Conservation (phyloP, 1,140 invertebrate genomes). For the Drosophila triauraria region DNA sequence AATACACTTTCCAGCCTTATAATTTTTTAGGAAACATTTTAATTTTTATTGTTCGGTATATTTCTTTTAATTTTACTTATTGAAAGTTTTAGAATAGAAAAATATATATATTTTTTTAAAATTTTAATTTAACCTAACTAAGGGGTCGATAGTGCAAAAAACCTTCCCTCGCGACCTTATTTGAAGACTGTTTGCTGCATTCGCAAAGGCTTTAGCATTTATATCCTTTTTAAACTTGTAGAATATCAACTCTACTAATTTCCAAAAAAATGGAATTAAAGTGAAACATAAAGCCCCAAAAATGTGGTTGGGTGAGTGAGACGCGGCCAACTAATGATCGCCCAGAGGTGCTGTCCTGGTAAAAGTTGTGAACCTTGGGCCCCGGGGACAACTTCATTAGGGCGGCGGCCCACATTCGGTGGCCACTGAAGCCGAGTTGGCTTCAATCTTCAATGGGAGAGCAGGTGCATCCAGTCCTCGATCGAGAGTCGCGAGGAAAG, state of each 20-base stretch:
- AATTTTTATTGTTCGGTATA: too few species aligned
- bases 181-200: too few species aligned
- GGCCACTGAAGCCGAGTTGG: slow-evolving; percentile 22
- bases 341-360: slow-evolving; percentile 41
- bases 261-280: slow-evolving; percentile 59
- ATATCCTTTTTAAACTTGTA: neutral
- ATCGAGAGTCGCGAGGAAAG: slow-evolving; percentile 64
- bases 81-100: too few species aligned
- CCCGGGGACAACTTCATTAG: slow-evolving; percentile 73
- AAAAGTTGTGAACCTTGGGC: slow-evolving; percentile 50
- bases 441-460: slow-evolving; percentile 21
- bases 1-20: too few species aligned
- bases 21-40: too few species aligned
- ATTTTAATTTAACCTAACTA: too few species aligned
- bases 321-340: slow-evolving; percentile 47
- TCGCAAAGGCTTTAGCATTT: neutral
- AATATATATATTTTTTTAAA: too few species aligned
- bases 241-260: slow-evolving; percentile 1
- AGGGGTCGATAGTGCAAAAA: neutral
- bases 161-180: neutral
- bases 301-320: neutral
- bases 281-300: slow-evolving; percentile 63
- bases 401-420: slow-evolving; percentile 72
- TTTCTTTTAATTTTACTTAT: too few species aligned
- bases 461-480: slow-evolving; percentile 38